phyloP scores from a whole-genome alignment of 2,797 vertebrate species.

The Macroramphosus scolopax region DNA sequence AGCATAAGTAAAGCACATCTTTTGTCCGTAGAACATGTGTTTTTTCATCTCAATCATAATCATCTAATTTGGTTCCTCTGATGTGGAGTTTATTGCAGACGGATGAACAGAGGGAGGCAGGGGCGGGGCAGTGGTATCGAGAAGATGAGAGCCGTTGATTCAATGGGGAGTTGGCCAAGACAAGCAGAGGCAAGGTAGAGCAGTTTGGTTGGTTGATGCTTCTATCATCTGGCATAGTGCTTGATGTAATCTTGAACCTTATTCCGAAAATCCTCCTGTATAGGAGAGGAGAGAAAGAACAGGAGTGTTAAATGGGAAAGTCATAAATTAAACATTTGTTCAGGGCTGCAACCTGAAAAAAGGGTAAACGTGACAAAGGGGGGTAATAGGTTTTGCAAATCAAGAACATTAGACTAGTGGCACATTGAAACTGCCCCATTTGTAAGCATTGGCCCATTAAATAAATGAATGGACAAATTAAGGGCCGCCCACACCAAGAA shows the following conservation, averaged over 20 bases:
- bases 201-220: constrained; percentile 61
- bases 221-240: constrained; percentile 96
- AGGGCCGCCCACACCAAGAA: too few species aligned
- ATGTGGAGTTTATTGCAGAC: constrained; percentile 51
- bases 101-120: constrained; percentile 29
- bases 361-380: too few species aligned
- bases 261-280: constrained; percentile 92
- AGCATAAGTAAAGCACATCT: constrained; percentile 49
- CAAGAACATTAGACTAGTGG: too few species aligned
- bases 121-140: constrained; percentile 21
- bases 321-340: background rate
- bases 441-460: too few species aligned
- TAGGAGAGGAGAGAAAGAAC: constrained; percentile 20
- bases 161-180: constrained; percentile 40
- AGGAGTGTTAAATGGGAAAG: background rate
- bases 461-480: too few species aligned
- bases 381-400: too few species aligned
- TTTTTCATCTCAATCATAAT: constrained; percentile 7
- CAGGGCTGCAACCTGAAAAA: too few species aligned
- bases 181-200: constrained; percentile 65
- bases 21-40: constrained; percentile 13
- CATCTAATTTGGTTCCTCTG: constrained; percentile 22
- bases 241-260: constrained; percentile 99
- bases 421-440: too few species aligned
- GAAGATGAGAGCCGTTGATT: too few species aligned